Evolutionary conservation across 2,797 vertebrate species (phyloP).

Genomic region (Galago senegalensis): DNA sequence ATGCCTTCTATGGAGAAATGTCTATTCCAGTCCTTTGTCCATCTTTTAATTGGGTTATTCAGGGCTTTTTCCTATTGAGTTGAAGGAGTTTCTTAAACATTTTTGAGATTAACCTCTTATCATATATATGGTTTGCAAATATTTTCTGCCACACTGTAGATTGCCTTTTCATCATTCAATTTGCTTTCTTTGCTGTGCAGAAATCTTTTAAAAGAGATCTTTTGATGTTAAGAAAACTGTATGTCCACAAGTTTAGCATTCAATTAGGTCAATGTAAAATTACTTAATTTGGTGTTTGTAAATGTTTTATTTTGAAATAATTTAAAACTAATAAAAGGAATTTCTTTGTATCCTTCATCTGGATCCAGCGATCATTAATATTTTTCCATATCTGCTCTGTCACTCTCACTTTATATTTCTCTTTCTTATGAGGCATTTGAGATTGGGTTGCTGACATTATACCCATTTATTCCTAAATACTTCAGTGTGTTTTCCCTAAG

Average conservation of each 20-base stretch:
- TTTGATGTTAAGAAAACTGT: conserved; percentile 57
- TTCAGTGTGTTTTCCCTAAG: conserved; percentile 24
- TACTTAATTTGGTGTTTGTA: conserved; percentile 25
- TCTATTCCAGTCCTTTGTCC: background rate
- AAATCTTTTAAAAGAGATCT: conserved; percentile 49
- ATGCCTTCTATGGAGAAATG: background rate
- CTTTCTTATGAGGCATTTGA: background rate
- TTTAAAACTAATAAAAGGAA: conserved; percentile 52
- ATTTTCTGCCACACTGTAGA: background rate
- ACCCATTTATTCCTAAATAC: conserved; percentile 15
- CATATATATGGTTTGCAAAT: background rate
- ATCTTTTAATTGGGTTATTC: background rate
- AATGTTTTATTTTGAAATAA: conserved; percentile 62
- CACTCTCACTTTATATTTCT: background rate
- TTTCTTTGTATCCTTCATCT: background rate
- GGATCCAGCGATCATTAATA: background rate
- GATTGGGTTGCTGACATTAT: background rate
- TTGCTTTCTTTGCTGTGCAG: background rate
- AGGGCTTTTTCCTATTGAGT: background rate
- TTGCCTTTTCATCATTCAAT: background rate
- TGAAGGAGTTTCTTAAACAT: background rate
- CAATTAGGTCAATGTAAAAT: conserved; percentile 33
- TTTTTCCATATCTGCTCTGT: conserved; percentile 25
- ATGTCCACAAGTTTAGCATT: conserved; percentile 27
- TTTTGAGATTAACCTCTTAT: background rate